Conservation (phyloP, 2,797 vertebrate species). For the Psittacula derbiana region DNA sequence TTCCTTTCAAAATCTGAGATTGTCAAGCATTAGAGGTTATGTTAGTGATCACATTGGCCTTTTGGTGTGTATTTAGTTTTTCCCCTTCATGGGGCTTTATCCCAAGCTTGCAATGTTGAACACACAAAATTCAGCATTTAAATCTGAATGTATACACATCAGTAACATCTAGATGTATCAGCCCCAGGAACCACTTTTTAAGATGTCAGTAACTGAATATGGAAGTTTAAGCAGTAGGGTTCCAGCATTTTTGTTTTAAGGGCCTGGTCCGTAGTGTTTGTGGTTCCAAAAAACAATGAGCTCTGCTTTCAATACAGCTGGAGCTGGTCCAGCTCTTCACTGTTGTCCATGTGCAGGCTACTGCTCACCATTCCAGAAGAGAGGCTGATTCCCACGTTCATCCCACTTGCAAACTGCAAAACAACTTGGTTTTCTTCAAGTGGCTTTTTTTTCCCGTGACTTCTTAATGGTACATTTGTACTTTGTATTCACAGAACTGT, state of each 20-base stretch:
- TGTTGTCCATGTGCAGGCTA: neutral
- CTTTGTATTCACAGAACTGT: neutral
- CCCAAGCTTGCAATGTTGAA: neutral
- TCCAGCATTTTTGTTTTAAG: neutral
- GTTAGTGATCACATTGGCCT: neutral
- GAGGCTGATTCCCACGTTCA: neutral
- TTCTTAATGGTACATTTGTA: neutral
- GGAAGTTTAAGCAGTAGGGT: neutral
- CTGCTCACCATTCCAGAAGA: neutral
- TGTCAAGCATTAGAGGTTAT: neutral
- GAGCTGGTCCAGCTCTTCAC: constrained; percentile 4
- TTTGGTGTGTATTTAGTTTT: neutral
- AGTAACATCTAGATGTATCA: neutral
- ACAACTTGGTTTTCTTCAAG: constrained; percentile 11
- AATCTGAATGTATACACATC: neutral
- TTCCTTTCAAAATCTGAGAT: neutral
- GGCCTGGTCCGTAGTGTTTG: neutral
- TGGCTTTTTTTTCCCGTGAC: neutral
- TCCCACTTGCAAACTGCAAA: neutral
- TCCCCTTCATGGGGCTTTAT: neutral
- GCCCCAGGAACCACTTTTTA: neutral
- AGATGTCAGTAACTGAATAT: neutral
- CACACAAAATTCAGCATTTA: neutral
- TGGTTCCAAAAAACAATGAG: neutral
- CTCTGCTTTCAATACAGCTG: neutral